Evolutionary conservation across 2,797 vertebrate genomes (phyloP).

Genomic region (Pseudotriccus pelzelni): DNA sequence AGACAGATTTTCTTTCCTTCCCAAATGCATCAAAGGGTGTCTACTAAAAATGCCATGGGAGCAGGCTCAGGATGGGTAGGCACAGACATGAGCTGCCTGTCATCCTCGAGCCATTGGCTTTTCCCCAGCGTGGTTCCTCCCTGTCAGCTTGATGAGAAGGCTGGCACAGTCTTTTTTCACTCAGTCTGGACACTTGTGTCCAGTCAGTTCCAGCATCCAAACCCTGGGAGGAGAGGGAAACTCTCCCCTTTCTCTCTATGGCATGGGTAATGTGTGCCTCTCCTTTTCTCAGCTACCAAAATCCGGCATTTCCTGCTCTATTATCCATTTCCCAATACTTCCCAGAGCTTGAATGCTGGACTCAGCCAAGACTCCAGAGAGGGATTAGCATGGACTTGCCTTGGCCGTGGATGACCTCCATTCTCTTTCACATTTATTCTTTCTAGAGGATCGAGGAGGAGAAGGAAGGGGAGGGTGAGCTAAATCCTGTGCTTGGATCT

Average conservation of each 20-base stretch:
- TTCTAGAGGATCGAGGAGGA: background rate
- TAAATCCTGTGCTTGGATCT: conserved; percentile 16
- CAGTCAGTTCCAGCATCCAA: background rate
- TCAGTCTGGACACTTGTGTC: accelerated
- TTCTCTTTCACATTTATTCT: background rate
- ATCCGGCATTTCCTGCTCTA: background rate
- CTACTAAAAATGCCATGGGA: background rate
- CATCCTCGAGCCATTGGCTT: background rate
- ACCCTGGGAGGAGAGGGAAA: background rate
- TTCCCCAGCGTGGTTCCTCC: background rate
- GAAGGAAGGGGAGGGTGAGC: background rate
- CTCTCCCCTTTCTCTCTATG: background rate
- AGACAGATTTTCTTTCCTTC: background rate
- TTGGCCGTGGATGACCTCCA: background rate
- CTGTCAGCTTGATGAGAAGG: background rate
- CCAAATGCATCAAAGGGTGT: background rate
- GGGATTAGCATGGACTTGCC: background rate
- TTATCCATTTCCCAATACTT: background rate
- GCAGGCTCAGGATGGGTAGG: background rate
- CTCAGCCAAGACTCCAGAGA: background rate
- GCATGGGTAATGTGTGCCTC: background rate
- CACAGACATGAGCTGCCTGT: background rate
- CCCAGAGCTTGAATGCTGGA: background rate
- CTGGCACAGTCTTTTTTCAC: background rate
- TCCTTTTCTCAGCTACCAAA: background rate